Percentiles rank a stretch among this genome's conserved stretches.
phyloP scores from a whole-genome alignment of 2,797 vertebrate genomes.

The Girardinus metallicus region DNA sequence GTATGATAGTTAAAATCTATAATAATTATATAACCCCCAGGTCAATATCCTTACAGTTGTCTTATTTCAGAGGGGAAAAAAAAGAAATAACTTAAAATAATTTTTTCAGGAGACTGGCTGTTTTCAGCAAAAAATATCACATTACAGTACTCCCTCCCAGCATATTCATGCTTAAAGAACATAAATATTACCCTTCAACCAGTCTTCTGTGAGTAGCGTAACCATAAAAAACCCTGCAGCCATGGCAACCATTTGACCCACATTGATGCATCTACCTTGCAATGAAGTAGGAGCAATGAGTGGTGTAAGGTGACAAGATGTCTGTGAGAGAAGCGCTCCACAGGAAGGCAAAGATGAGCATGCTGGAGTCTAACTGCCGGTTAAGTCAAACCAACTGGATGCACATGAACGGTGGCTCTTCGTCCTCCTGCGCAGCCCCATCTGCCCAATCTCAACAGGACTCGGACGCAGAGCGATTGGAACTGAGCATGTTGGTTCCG shows the following conservation, averaged over 20 bases:
- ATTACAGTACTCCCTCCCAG: conserved; percentile 3
- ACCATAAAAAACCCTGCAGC: conserved; percentile 38
- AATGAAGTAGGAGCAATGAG: conserved; percentile 23
- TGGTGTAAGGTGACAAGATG: conserved; percentile 38
- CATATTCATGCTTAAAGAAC: conserved; percentile 24
- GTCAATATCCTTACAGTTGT: conserved; percentile 1
- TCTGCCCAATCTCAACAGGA: conserved; percentile 51
- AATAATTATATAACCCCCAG: neutral
- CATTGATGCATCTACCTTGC: conserved; percentile 29
- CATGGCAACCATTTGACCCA: conserved; percentile 57
- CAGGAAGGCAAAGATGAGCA: conserved; percentile 51
- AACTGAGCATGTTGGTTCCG: conserved; percentile 60
- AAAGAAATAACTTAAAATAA: conserved; percentile 19
- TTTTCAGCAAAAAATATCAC: neutral
- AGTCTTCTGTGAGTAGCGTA: conserved; percentile 14
- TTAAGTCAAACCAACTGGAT: conserved; percentile 40
- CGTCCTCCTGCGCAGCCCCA: conserved; percentile 40
- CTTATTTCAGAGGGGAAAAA: neutral
- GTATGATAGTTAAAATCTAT: neutral
- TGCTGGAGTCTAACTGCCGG: conserved; percentile 18
- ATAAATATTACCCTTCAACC: conserved; percentile 30
- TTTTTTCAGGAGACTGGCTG: conserved; percentile 7
- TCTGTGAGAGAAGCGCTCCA: conserved; percentile 32
- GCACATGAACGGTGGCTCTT: conserved; percentile 38
- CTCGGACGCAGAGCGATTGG: conserved; percentile 46